A percentile compares a stretch with the other conserved stretches of the same genome.
These are phyloP conservation scores for Paraescarpia echinospica DNA, from an alignment of 1,140 invertebrate species.

Conservation along the genomic window DNA sequence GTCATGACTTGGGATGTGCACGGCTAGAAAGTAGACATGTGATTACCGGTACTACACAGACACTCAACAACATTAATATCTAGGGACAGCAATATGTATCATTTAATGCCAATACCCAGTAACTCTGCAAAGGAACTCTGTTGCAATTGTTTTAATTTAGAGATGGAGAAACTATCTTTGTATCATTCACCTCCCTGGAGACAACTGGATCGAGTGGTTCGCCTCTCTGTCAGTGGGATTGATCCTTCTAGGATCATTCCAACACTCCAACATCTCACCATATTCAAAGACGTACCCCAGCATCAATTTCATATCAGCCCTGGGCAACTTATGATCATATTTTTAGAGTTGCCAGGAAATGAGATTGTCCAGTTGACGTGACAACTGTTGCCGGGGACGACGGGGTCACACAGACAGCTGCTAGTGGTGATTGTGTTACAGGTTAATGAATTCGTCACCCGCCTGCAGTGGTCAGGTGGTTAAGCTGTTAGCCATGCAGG, in stretches of 20 bases:
- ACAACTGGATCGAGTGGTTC: neutral
- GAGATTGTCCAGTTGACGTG: neutral
- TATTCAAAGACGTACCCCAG: neutral
- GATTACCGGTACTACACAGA: no score
- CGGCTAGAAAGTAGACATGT: no score
- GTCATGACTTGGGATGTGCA: no score
- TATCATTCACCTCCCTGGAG: neutral
- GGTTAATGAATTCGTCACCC: neutral
- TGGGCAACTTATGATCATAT: neutral
- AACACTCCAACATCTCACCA: neutral
- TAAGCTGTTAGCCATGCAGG: neutral
- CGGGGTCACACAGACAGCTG: neutral
- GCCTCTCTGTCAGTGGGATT: neutral
- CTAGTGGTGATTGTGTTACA: neutral
- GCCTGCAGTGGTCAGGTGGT: neutral
- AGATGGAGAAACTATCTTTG: neutral
- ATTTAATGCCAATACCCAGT: no score
- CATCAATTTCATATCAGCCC: neutral
- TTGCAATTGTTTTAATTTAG: neutral
- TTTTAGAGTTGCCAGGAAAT: neutral
- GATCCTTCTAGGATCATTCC: no score
- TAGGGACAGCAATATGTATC: no score
- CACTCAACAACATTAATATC: no score
- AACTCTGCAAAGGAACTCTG: no score
- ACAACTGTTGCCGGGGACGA: neutral